Evolutionary conservation across 1,140 invertebrate species (phyloP).

Genomic region (Nasonia longicornis): DNA sequence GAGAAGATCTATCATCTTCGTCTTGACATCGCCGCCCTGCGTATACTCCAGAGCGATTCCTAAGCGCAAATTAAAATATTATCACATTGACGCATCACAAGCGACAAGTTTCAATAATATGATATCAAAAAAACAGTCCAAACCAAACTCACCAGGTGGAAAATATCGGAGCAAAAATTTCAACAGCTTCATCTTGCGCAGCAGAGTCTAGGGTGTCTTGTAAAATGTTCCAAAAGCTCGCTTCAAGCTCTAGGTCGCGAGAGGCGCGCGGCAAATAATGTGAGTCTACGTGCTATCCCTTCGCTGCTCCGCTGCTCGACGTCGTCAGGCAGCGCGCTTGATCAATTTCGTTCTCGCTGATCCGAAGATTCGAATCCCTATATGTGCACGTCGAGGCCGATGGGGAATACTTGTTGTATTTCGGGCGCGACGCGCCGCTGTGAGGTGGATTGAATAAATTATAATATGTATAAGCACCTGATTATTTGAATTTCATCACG

Average conservation of each 20-base stretch:
- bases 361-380: neutral
- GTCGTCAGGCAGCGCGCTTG: conserved; percentile 18
- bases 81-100: too few species aligned
- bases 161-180: conserved; percentile 78
- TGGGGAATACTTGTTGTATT: too few species aligned
- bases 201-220: neutral
- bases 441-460: too few species aligned
- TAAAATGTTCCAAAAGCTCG: neutral
- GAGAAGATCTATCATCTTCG: conserved; percentile 75
- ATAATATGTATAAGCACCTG: too few species aligned
- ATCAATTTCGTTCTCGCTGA: conserved; percentile 17
- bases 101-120: too few species aligned
- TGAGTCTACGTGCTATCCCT: neutral
- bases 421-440: too few species aligned
- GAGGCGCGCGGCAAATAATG: neutral
- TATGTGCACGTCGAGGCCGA: neutral
- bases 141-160: conserved; percentile 69
- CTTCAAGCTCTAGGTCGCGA: neutral
- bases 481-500: too few species aligned
- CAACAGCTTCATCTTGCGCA: conserved; percentile 71
- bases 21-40: conserved; percentile 71
- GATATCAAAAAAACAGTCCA: too few species aligned
- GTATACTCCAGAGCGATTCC: conserved; percentile 74
- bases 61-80: conserved; percentile 37
- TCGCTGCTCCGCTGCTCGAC: neutral